Conservation (phyloP, 2,888 invertebrate species). For the Drosophila bunnanda region DNA sequence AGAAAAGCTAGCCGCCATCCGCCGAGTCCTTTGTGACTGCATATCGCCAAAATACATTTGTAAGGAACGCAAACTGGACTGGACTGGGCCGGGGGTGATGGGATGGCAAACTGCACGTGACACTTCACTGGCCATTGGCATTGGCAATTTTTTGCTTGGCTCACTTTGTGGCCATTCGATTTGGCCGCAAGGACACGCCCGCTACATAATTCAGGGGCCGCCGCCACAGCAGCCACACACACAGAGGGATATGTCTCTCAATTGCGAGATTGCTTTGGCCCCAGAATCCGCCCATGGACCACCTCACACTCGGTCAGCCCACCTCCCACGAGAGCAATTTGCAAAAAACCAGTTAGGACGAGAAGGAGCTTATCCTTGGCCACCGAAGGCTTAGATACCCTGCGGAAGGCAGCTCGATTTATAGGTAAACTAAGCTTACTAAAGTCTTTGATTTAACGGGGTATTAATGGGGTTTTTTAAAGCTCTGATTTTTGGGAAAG, state of each 20-base stretch:
- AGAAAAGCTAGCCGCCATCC: constrained; percentile 40
- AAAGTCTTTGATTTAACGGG: not conserved
- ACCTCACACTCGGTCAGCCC: not conserved
- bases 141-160: constrained; percentile 61
- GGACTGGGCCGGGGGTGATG: constrained; percentile 7
- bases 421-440: constrained; percentile 3
- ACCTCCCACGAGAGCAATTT: constrained; percentile 41
- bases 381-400: constrained; percentile 20
- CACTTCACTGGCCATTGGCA: constrained; percentile 73
- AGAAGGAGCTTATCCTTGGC: constrained; percentile 11
- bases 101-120: constrained; percentile 60
- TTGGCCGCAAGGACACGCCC: constrained; percentile 53
- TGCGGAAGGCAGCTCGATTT: constrained; percentile 7
- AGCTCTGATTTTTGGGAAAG: not conserved
- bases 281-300: constrained; percentile 20
- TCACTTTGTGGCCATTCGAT: constrained; percentile 55
- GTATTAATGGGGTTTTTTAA: not conserved
- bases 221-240: constrained; percentile 13
- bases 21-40: constrained; percentile 67
- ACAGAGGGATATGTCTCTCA: constrained; percentile 28
- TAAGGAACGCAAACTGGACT: constrained; percentile 24
- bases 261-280: constrained; percentile 46
- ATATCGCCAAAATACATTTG: constrained; percentile 57
- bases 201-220: constrained; percentile 43
- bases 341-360: constrained; percentile 20